Evolutionary conservation across 2,888 invertebrate genomes (phyloP), one percentile per base, ranked within the genome.

Genomic region (Stenoptilia bipunctidactyla): DNA sequence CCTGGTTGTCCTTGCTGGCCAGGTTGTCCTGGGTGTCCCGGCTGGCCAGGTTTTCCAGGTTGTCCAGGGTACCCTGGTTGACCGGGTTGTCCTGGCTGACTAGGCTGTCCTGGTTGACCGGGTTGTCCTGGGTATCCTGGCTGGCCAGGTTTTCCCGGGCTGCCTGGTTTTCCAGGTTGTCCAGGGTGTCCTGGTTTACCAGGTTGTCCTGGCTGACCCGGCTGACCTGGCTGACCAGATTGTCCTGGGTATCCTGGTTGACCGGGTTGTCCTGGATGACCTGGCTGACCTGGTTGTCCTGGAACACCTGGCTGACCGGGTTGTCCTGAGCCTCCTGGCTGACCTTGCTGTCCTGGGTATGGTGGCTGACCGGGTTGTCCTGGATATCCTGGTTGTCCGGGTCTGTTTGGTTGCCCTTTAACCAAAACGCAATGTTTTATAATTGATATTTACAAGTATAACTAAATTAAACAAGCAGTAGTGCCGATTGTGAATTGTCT

Each of bases 71-170:
- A 42, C 9, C 61, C 55, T 1, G 57, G 62, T 0, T 46, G 64
- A 80, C 45, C 67, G 75, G 58, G 87, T 79, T 30, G 60, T 79
- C 53, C 61, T 79, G 52, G 86, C 1, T 46, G 38, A 3, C 55
- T 62, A 1, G 66, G 58, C 20, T 43, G 39, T 8, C 54, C 58
- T 3, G 60, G 58, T 1, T 47, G 34, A n/a, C 50, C 43, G 37
- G 40, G 25, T 25, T 5, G 25, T 25, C 25, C 25, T 20, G 43
- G 50, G 8, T 45, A 27, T 6, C 46, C 45, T 13, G 45, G 45
- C 4, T 40, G 34, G 6, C 47, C 50, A 9, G 48, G 43, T 15
- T 45, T 30, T n/a, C 51, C 50, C 2, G 49, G 48, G 2, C 46
- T 34, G 6, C 49, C 46, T 4, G 48, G 49, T 0, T 47, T 15